Base-by-base conservation (phyloP, 2,888 invertebrate species). In the Callinectes sapidus region DNA sequence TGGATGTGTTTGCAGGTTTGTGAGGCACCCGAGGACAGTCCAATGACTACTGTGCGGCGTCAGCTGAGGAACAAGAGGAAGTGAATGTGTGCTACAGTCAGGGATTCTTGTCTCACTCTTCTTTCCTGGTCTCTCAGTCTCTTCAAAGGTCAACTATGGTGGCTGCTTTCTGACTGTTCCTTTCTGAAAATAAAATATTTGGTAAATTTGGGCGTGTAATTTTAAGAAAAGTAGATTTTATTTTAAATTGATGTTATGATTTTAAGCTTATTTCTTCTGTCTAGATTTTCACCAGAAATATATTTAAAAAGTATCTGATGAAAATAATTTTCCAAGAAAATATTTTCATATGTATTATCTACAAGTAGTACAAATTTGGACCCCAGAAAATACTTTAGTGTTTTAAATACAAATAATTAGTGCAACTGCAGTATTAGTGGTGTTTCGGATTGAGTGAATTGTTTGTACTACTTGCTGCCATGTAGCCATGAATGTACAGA, bases 11-110 rank as follows among this genome's bases (percentile, higher is more conserved):
- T 87, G n/a, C n/a, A 54, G 42, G 87, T 48, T 87, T 8, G 48
- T n/a, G 87, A 87, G 35, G 87, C 35, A 14, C n/a, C 87, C 28
- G 42, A 28, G 18, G 87, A 87, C 42, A 87, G 54, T 87, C 55
- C 88, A 28, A 28, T 10, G 28, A 48, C 54, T 18, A 18, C 28
- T 32, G 48, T 87, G 3, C 81, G 81, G 35, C 81, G 81, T 35
- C 81, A 81, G 35, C 81, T 81, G 81, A 81, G 81, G 77, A 71
- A 13, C 35, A 28, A 89, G 89, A 55, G 10, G 39, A 39, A 71
- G 42, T 28, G 89, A 66, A 88, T 88, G 61, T 55, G 54, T 88
- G 35, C 8, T 87, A 54, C 48, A 13, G n/a, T n/a, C 71, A 28
- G n/a, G n/a, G 81, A 35, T 32, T 35, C 35, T 3, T 16, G 35